Conservation (phyloP, 2,797 vertebrate genomes). For the Spinibarbus caldwelli region DNA sequence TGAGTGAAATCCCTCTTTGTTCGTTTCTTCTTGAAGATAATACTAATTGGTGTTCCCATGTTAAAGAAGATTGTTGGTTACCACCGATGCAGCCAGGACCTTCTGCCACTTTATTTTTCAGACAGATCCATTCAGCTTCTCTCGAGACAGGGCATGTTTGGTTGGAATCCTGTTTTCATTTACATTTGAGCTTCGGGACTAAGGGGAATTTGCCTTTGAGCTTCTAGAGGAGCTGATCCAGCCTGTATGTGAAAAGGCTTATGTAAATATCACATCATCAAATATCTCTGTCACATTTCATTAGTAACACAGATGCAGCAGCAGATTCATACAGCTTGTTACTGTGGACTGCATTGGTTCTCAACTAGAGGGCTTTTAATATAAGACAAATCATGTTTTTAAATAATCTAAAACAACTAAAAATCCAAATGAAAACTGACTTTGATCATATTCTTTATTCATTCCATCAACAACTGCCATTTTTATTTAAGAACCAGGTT, state of each 20-base stretch:
- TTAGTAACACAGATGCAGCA: not conserved
- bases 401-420: not conserved
- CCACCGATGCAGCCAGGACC: not conserved
- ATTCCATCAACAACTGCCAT: not conserved
- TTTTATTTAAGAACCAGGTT: not conserved
- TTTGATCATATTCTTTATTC: not conserved
- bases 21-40: not conserved
- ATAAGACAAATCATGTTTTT: not conserved
- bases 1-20: conserved; percentile 64
- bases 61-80: conserved; percentile 1
- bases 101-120: conserved; percentile 25
- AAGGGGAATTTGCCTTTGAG: conserved; percentile 69
- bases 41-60: not conserved
- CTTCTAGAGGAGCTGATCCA: conserved; percentile 70
- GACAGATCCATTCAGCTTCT: conserved; percentile 79
- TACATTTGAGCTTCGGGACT: conserved; percentile 81
- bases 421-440: not conserved
- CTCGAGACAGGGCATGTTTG: conserved; percentile 77
- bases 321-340: not conserved
- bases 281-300: not conserved
- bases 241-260: conserved; percentile 5
- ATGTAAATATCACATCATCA: not conserved
- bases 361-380: not conserved
- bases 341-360: not conserved
- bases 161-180: conserved; percentile 78